Evolutionary conservation across 1,140 invertebrate genomes (phyloP).

Genomic region (Zaprionus taronus): DNA sequence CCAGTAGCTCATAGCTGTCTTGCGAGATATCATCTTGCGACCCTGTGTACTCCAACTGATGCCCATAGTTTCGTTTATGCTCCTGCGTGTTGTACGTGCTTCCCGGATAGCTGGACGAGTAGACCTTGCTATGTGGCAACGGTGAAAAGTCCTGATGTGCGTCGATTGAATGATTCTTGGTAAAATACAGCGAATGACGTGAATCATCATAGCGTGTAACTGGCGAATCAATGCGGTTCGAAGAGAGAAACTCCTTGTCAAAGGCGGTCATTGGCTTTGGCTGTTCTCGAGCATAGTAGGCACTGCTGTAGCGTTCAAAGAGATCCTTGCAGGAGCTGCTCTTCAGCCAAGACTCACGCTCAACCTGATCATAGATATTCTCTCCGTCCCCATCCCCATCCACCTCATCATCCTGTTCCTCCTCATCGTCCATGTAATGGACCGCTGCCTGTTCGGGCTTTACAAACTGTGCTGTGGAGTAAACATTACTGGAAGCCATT

Average conservation of each 20-base stretch:
- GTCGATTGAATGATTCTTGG: slow-evolving; percentile 83
- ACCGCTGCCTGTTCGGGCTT: slow-evolving; percentile 74
- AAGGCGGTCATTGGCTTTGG: slow-evolving; percentile 78
- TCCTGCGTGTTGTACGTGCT: slow-evolving; percentile 87
- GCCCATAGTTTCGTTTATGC: slow-evolving; percentile 87
- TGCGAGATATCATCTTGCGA: slow-evolving; percentile 95
- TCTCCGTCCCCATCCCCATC: slow-evolving; percentile 78
- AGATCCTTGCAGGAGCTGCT: slow-evolving; percentile 92
- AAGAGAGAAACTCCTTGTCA: slow-evolving; percentile 82
- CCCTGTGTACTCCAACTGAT: slow-evolving; percentile 86
- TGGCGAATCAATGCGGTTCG: slow-evolving; percentile 88
- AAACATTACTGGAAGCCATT: slow-evolving; percentile 85
- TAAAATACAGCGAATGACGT: slow-evolving; percentile 86
- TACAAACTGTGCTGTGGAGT: slow-evolving; percentile 84
- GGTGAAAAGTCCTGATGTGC: slow-evolving; percentile 77
- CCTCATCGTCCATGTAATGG: slow-evolving; percentile 75
- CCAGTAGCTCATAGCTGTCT: slow-evolving; percentile 94
- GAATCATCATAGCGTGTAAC: slow-evolving; percentile 91
- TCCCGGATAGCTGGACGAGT: slow-evolving; percentile 93
- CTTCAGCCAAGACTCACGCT: slow-evolving; percentile 87
- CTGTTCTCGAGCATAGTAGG: slow-evolving; percentile 67
- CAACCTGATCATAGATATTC: slow-evolving; percentile 82
- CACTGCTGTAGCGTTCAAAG: slow-evolving; percentile 84
- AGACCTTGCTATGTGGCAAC: slow-evolving; percentile 86
- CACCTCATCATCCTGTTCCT: slow-evolving; percentile 68